Percentiles rank a stretch among this genome's conserved stretches.
These are phyloP conservation scores for Corynorhinus townsendii DNA, from an alignment of 2,113 vertebrate genomes.

Conservation along the genomic window DNA sequence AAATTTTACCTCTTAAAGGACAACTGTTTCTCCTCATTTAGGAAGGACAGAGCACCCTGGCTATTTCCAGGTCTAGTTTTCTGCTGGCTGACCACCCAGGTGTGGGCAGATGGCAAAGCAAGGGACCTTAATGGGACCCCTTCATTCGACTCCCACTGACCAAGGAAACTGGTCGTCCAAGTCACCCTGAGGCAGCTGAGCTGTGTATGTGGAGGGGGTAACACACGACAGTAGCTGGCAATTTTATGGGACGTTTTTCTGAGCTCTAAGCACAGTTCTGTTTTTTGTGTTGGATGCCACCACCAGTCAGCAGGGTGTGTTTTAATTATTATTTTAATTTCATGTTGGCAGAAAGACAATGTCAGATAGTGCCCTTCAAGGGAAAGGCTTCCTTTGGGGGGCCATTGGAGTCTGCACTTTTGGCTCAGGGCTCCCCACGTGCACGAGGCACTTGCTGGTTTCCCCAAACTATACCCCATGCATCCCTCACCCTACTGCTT, in stretches of 20 bases:
- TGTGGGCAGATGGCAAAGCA: too few species aligned
- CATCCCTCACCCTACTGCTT: conserved; percentile 48
- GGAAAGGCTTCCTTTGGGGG: conserved; percentile 57
- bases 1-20: not conserved
- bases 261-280: conserved; percentile 64
- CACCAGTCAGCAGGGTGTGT: conserved; percentile 44
- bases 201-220: not conserved
- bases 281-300: conserved; percentile 50
- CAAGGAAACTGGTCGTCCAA: fast-evolving
- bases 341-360: conserved; percentile 52
- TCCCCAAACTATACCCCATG: conserved; percentile 43
- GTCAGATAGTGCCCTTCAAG: conserved; percentile 61
- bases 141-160: not conserved
- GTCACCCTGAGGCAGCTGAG: not conserved
- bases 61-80: not conserved
- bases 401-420: conserved; percentile 56
- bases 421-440: conserved; percentile 53
- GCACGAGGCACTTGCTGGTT: conserved; percentile 67
- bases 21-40: fast-evolving
- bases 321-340: conserved; percentile 68
- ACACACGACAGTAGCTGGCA: fast-evolving
- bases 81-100: fast-evolving
- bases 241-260: conserved; percentile 22
- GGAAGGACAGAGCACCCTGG: fast-evolving
- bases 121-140: not conserved